Conservation (phyloP, 2,888 invertebrate genomes). For the Diaphora mendica region DNA sequence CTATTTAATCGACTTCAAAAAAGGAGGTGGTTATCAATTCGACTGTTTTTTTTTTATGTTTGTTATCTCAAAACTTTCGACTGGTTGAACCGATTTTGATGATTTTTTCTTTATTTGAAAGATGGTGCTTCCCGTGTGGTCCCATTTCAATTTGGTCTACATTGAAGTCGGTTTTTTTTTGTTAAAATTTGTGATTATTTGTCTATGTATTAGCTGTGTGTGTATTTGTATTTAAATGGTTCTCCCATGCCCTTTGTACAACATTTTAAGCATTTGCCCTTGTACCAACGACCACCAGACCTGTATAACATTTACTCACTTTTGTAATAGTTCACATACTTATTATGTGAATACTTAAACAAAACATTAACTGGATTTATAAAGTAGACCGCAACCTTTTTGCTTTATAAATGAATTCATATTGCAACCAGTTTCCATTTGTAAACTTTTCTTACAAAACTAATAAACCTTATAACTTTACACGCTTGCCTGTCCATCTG, state of each 20-base stretch:
- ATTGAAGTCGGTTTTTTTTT: no score
- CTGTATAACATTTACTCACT: slow-evolving; percentile 39
- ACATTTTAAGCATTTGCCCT: slow-evolving; percentile 42
- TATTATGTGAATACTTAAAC: slow-evolving; percentile 15
- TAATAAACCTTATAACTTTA: background rate
- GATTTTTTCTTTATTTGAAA: no score
- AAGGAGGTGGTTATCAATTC: no score
- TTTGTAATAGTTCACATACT: slow-evolving; percentile 32
- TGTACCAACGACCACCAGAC: slow-evolving; percentile 28
- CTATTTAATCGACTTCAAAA: no score
- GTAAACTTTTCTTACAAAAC: background rate
- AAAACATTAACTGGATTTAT: slow-evolving; percentile 3
- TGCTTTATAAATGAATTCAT: background rate
- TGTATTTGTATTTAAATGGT: slow-evolving; percentile 40
- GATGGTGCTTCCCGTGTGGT: no score
- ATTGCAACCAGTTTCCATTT: background rate
- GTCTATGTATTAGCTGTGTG: slow-evolving; percentile 19
- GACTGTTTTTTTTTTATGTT: no score
- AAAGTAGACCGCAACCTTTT: slow-evolving; percentile 10
- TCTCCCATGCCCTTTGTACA: slow-evolving; percentile 48
- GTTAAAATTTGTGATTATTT: no score
- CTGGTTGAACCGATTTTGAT: no score
- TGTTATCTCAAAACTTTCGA: no score
- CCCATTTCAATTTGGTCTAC: no score
- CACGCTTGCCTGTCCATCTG: background rate